These are phyloP conservation scores for Pollenia labialis DNA, from an alignment of 2,888 invertebrate species.

Conservation along the genomic window DNA sequence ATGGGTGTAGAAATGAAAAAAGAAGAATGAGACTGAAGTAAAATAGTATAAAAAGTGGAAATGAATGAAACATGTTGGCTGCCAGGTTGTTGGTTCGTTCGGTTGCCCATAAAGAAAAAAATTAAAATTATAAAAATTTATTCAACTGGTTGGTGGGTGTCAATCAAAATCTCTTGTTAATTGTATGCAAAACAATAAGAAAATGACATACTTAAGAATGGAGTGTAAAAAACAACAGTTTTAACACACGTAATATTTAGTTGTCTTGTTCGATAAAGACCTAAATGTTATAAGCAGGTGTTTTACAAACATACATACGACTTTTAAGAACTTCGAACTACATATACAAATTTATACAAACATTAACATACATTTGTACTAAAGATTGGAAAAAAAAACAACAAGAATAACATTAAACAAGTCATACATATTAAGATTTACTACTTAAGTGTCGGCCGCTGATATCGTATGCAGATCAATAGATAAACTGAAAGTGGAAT, in stretches of 20 bases:
- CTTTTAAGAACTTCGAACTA: no score
- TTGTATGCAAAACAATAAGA: conserved; percentile 56
- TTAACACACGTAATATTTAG: not conserved
- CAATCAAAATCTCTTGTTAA: conserved; percentile 63
- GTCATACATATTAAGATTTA: conserved; percentile 1
- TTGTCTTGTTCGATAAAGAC: conserved; percentile 26
- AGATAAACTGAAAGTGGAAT: conserved; percentile 37
- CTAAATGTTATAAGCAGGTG: conserved; percentile 55
- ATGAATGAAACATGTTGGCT: conserved; percentile 32
- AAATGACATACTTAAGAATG: conserved; percentile 62
- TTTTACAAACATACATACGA: conserved; percentile 1
- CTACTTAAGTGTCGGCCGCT: not conserved
- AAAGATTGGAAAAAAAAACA: not conserved
- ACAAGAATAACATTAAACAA: conserved; percentile 14
- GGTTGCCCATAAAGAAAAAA: conserved; percentile 29
- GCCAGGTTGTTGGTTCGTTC: not conserved
- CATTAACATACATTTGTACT: not conserved
- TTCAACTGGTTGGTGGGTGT: conserved; percentile 63
- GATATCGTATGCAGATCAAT: not conserved
- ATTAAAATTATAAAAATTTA: conserved; percentile 22
- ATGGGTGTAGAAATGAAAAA: not conserved
- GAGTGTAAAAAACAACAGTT: not conserved
- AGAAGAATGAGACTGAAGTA: conserved; percentile 1
- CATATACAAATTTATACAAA: not conserved
- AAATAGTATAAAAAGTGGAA: not conserved